Percentiles rank a stretch among this genome's conserved stretches.
Conservation (phyloP, 2,113 vertebrate species). For the Cyanoramphus novaezelandiae region DNA sequence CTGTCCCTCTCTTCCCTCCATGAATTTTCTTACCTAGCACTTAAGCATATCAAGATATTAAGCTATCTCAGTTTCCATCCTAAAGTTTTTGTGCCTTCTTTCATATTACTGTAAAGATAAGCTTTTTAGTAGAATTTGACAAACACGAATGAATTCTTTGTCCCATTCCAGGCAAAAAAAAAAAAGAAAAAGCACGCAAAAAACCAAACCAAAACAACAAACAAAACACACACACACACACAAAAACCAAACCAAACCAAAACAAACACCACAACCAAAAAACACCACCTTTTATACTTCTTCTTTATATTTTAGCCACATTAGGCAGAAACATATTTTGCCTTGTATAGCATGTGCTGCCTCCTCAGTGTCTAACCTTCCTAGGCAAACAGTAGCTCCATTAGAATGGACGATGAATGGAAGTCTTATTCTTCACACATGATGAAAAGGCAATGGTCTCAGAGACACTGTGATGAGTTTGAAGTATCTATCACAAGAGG, state of each 20-base stretch:
- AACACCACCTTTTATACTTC: not conserved
- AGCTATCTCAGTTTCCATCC: not conserved
- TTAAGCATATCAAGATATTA: not conserved
- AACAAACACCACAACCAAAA: not conserved
- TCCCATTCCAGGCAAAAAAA: not conserved
- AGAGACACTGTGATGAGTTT: not conserved
- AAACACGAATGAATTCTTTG: not conserved
- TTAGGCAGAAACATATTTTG: not conserved
- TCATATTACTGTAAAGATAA: not conserved
- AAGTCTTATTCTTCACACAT: not conserved
- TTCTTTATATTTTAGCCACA: not conserved
- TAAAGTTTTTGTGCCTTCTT: not conserved
- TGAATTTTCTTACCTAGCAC: not conserved
- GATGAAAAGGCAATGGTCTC: not conserved
- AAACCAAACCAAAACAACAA: too few species aligned
- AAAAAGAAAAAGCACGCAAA: too few species aligned
- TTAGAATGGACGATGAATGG: not conserved
- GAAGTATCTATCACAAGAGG: not conserved
- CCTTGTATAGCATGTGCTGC: not conserved
- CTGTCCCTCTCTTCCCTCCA: not conserved
- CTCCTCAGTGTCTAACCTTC: not conserved
- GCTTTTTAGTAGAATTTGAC: not conserved
- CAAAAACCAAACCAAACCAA: too few species aligned
- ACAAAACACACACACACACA: too few species aligned
- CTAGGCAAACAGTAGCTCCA: not conserved